Base-by-base conservation (phyloP, 2,113 vertebrate genomes). In the Porphyrio hochstetteri region DNA sequence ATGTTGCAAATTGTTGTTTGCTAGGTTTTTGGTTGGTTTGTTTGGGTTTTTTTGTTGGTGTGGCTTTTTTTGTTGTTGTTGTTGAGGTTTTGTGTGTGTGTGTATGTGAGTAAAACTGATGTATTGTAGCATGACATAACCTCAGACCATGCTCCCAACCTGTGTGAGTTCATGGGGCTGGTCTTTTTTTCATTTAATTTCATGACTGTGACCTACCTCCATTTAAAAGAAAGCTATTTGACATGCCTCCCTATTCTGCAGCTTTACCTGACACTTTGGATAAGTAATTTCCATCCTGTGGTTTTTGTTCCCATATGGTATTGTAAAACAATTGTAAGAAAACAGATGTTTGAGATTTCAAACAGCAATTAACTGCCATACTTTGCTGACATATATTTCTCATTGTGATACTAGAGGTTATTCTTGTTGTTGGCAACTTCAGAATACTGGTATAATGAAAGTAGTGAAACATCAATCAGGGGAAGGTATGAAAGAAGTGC, bases 281-380 rank as follows among this genome's bases (percentile, higher is more conserved):
- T 64, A 88, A 85, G 24, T 60, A 56, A 92, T 92, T 95, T 96
- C 61, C 44, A 40, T 84, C 48, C 38, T 28, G 65, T 69, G 74
- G 7, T 35, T 92, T 95, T 92, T 74, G 40, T 92, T 91, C 61
- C 64, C 94, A 83, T 95, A 96, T 56, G 80, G 72, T 60, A 75
- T 87, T 86, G 29, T 91, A 92, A 97, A 93, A 93, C 83, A 78
- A 82, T 60, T 78, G 77, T 82, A 89, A 92, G 64, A 86, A 93
- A 95, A 92, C 86, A 93, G 86, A 93, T 95, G 91, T 89, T 35
- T 89, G 83, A 88, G n/a, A 75, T 86, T 92, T 95, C 86, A 96
- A 96, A 92, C 52, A 92, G 38, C 88, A 95, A 95, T 95, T 93
- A 95, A 57, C 81, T 91, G 33, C 72, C 76, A 64, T 77, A 71